Evolutionary conservation across 1,140 invertebrate species (phyloP).

Genomic region (Popillia japonica): DNA sequence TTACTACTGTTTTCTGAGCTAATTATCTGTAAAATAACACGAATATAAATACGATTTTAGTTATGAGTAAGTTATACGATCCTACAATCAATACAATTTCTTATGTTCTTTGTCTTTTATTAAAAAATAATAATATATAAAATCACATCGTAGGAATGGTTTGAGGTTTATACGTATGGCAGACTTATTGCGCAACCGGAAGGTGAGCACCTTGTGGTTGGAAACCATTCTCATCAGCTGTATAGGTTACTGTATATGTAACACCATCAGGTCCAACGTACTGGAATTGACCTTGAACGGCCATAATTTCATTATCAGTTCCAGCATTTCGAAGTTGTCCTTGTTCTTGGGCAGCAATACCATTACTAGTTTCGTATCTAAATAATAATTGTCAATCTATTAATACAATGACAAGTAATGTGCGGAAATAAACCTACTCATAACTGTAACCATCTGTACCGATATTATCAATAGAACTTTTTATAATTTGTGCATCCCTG

Average conservation of each 20-base stretch:
- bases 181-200: conserved; percentile 55
- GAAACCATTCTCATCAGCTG: conserved; percentile 71
- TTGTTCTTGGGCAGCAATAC: conserved; percentile 64
- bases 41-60: too few species aligned
- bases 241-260: conserved; percentile 67
- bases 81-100: too few species aligned
- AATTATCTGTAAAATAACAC: too few species aligned
- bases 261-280: conserved; percentile 68
- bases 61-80: too few species aligned
- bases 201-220: conserved; percentile 58
- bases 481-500: conserved; percentile 54
- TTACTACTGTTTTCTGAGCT: too few species aligned
- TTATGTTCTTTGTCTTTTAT: not conserved
- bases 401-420: not conserved
- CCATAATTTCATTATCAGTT: conserved; percentile 56
- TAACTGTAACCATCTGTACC: conserved; percentile 58
- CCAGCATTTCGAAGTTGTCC: conserved; percentile 64
- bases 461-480: conserved; percentile 58
- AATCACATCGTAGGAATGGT: conserved; percentile 13
- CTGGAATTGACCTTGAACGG: conserved; percentile 63
- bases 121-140: conserved; percentile 33
- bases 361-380: conserved; percentile 69
- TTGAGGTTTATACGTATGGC: not conserved
- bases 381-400: not conserved
- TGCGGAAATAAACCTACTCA: conserved; percentile 51